Evolutionary conservation across 2,113 vertebrate genomes (phyloP).

Genomic region (Phylloscopus trochiloides): DNA sequence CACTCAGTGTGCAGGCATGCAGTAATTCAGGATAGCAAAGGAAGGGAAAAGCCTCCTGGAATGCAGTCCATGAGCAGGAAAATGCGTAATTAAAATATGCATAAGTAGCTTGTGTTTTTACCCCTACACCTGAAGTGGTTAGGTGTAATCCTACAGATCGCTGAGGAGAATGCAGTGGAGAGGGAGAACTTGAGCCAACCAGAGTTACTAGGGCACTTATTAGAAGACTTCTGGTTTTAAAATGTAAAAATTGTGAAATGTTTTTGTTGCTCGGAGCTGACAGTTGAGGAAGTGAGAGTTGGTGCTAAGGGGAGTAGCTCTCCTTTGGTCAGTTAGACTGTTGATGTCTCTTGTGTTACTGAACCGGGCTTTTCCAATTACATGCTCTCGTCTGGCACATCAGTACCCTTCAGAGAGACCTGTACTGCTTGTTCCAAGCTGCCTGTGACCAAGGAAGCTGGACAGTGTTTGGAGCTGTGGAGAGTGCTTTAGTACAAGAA

Average conservation of each 20-base stretch:
- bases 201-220: background rate
- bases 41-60: conserved; percentile 31
- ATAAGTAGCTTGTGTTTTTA: background rate
- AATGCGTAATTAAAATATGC: background rate
- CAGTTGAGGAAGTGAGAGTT: background rate
- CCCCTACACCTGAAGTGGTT: background rate
- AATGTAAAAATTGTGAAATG: background rate
- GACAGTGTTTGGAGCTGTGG: background rate
- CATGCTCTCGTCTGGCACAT: background rate
- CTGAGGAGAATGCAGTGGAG: background rate
- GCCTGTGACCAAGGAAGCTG: background rate
- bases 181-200: background rate
- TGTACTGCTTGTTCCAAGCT: background rate
- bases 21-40: background rate
- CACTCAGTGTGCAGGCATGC: background rate
- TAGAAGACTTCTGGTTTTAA: background rate
- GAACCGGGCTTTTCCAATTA: background rate
- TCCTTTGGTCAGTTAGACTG: background rate
- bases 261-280: background rate
- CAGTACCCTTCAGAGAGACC: background rate
- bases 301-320: background rate
- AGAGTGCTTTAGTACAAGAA: background rate
- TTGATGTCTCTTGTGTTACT: fast-evolving
- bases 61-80: background rate
- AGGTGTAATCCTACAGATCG: background rate